Evolutionary conservation across 2,113 vertebrate species (phyloP).

Genomic region (Pionites leucogaster): DNA sequence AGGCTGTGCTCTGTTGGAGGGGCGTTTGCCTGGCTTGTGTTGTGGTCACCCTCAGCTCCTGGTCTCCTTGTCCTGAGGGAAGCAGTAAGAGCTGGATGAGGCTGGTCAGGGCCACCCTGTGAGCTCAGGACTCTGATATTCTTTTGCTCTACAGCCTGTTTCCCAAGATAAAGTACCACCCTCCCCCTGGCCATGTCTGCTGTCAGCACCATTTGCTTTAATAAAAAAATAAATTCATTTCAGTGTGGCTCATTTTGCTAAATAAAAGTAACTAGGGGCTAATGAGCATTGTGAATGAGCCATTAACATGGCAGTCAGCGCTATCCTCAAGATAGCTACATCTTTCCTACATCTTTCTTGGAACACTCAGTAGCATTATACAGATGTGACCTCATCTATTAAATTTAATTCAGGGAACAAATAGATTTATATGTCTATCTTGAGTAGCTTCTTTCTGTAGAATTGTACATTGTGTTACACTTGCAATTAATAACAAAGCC

Average conservation of each 20-base stretch:
- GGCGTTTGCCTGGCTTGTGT: not conserved
- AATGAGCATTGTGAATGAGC: conserved; percentile 45
- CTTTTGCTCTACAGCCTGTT: not conserved
- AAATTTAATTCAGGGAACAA: not conserved
- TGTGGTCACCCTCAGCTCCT: not conserved
- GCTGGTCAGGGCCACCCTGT: not conserved
- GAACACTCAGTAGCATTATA: not conserved
- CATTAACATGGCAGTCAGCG: conserved; percentile 9
- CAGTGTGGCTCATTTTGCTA: conserved; percentile 33
- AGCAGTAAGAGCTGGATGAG: not conserved
- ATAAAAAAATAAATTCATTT: conserved; percentile 45
- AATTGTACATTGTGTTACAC: not conserved
- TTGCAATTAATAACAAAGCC: not conserved
- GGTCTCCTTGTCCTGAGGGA: not conserved
- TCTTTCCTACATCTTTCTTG: not conserved
- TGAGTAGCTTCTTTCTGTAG: not conserved
- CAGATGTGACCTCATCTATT: not conserved
- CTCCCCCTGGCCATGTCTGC: not conserved
- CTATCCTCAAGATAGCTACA: not conserved
- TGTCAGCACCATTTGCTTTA: not conserved
- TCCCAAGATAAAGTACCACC: not conserved
- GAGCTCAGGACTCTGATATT: not conserved
- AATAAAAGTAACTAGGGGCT: conserved; percentile 47
- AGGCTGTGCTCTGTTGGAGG: not conserved
- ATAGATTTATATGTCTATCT: not conserved